Evolutionary conservation across 2,113 vertebrate species (phyloP), one percentile per base, ranked within the genome.

Genomic region (Seriola quinqueradiata): DNA sequence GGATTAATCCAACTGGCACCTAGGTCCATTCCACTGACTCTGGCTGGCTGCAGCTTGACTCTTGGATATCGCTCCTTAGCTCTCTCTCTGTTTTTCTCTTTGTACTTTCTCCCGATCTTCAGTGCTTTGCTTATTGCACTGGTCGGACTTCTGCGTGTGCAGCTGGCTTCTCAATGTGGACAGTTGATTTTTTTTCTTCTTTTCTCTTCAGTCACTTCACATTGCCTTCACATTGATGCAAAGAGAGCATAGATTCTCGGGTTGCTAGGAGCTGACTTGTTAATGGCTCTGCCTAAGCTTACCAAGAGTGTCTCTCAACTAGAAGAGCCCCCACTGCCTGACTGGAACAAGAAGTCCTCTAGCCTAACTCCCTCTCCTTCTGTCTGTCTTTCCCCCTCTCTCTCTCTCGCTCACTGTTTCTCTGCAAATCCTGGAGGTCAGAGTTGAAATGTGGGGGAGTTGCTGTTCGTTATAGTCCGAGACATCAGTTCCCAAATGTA

Each of bases 11-110:
- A 90, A n/a, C 74, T 25, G 71, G 87, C 61, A 81, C 87, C 88
- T 60, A 83, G 94, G 94, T 95, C 96, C 98, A 99, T 99, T 95
- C 96, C 94, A 90, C 86, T 92, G 88, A 83, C 86, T 93, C 74
- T 5, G 38, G 12, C 78, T 87, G 86, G 86, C 88, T 90, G 91
- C 93, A 90, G 89, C 90, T 91, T 88, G 84, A 88, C 77, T 83
- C 64, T 78, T 81, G 46, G 40, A 57, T 76, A 52, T 75, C 16
- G 32, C 59, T 75, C n/a, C 48, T 66, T 77, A 25, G 11, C 42
- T 61, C 78, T 64, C 50, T 50, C 21, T 23, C 8, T 73, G 0
- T 48, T 66, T 42, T 57, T 44, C 7, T 11, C 4, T 25, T 42
- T 42, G 10, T 34, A 38, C 58, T 89, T 70, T 44, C 34, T 67